Base-by-base conservation (phyloP, 2,797 vertebrate species). In the Diceros bicornis region DNA sequence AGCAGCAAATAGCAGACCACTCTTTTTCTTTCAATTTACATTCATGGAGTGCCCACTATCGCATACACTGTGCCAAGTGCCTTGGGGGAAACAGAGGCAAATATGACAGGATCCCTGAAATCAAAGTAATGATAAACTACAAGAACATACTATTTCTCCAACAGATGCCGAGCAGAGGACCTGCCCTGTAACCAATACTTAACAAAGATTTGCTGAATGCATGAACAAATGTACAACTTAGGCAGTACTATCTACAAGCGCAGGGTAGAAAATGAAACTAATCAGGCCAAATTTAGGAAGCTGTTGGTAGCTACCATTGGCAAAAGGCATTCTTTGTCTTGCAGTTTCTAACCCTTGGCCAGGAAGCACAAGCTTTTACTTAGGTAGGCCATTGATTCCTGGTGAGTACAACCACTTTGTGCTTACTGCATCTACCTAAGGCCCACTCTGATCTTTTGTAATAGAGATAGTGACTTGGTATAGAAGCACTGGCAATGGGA, bases 131-230 rank as follows among this genome's bases (percentile, higher is more conserved):
- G 13, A 57, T 85, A 87, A 89, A 29, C 17, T 23, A 47, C 0
- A 66, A 52, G 52, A 47, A 89, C 20, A 55, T 9, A 66, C 3
- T 66, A 29, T 61, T 86, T 84, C 52, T 92, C 62, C 21, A 92
- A n/a, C 11, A 52, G 85, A 94, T 20, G 18, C 44, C 23, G 68
- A 61, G 72, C 64, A 85, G 44, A 92, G 21, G 84, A 85, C 62
- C 7, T 77, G 37, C 32, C n/a, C 44, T 32, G 41, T 47, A 68
- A 55, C 25, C 18, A 61, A 68, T 77, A 50, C n/a, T 88, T 52
- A 84, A 57, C 79, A 68, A 93, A 89, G 47, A 50, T 41, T 69
- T 94, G 23, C 41, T 71, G 50, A 95, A 61, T 90, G 44, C 94
- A 72, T n/a, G 69, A 61, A 88, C 32, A 90, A 86, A 82, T 72